Conservation (phyloP, 1,140 invertebrate genomes). For the Cotesia vestalis region DNA sequence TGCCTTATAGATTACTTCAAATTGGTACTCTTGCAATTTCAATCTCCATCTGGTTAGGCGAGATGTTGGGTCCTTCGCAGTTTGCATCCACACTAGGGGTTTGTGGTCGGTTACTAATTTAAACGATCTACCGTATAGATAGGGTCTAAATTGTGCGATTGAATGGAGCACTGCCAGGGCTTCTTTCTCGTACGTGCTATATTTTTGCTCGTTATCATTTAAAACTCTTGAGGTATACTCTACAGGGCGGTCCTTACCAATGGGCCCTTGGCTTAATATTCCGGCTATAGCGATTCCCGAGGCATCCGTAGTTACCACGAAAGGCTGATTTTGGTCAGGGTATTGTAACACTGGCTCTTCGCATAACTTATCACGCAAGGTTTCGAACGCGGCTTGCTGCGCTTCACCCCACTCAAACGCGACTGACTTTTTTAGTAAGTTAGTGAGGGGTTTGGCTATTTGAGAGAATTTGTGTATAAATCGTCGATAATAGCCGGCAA, state of each 20-base stretch:
- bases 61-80: constrained; percentile 54
- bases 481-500: constrained; percentile 1
- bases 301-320: constrained; percentile 12
- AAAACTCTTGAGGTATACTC: constrained; percentile 41
- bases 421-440: too few relatives aligned
- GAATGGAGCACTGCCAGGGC: too few relatives aligned
- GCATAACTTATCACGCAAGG: too few relatives aligned
- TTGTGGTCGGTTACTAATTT: too few relatives aligned
- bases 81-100: constrained; percentile 40
- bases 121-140: too few relatives aligned
- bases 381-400: too few relatives aligned
- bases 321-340: constrained; percentile 27
- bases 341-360: too few relatives aligned
- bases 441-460: too few relatives aligned
- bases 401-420: too few relatives aligned
- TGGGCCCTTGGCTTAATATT: constrained; percentile 11
- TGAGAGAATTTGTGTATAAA: too few relatives aligned
- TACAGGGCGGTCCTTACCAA: constrained; percentile 40
- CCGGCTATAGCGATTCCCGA: not conserved
- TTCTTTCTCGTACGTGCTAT: too few relatives aligned
- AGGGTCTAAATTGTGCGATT: too few relatives aligned
- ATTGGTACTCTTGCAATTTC: constrained; percentile 51
- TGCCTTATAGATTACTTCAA: constrained; percentile 10
- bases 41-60: constrained; percentile 49
- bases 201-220: constrained; percentile 53